Percentiles rank a stretch among this genome's conserved stretches.
phyloP scores from a whole-genome alignment of 37 sponge, comb jelly and placozoan species.

The Geodia barretti region DNA sequence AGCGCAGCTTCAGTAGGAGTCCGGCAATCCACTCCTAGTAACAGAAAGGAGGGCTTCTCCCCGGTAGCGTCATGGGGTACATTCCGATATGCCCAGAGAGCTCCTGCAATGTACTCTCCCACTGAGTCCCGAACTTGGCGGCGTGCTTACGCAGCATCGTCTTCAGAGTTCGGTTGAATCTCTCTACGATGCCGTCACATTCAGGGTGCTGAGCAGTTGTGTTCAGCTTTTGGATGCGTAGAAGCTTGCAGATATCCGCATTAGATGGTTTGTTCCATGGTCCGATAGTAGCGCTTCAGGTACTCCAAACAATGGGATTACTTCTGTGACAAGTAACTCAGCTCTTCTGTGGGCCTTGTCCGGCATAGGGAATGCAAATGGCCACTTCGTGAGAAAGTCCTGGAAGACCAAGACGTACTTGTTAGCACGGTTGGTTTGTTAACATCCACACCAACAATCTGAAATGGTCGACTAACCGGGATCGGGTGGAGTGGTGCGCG shows the following conservation, averaged over 20 bases:
- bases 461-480: slow-evolving; percentile 47
- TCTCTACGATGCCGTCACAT: too few relatives aligned
- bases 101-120: slow-evolving; percentile 39
- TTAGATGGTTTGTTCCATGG: slow-evolving; percentile 44
- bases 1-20: slow-evolving; percentile 25
- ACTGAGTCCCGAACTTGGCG: slow-evolving; percentile 29
- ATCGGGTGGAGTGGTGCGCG: slow-evolving; percentile 60
- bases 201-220: slow-evolving; percentile 51
- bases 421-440: slow-evolving; percentile 33
- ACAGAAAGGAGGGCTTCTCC: slow-evolving; percentile 44
- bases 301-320: slow-evolving; percentile 51
- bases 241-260: slow-evolving; percentile 32
- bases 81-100: slow-evolving; percentile 22
- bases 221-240: slow-evolving; percentile 39
- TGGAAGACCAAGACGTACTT: slow-evolving; percentile 55
- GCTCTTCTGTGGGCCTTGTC: slow-evolving; percentile 54
- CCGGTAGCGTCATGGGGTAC: slow-evolving; percentile 25
- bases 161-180: slow-evolving; percentile 53
- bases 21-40: slow-evolving; percentile 39
- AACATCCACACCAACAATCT: slow-evolving; percentile 58
- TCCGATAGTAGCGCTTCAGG: slow-evolving; percentile 64
- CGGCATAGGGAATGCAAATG: slow-evolving; percentile 41
- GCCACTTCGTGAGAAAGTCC: slow-evolving; percentile 67
- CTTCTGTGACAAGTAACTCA: slow-evolving; percentile 27
- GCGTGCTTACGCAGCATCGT: slow-evolving; percentile 28